phyloP scores from a whole-genome alignment of 2,888 invertebrate species.

The Encarsia formosa region DNA sequence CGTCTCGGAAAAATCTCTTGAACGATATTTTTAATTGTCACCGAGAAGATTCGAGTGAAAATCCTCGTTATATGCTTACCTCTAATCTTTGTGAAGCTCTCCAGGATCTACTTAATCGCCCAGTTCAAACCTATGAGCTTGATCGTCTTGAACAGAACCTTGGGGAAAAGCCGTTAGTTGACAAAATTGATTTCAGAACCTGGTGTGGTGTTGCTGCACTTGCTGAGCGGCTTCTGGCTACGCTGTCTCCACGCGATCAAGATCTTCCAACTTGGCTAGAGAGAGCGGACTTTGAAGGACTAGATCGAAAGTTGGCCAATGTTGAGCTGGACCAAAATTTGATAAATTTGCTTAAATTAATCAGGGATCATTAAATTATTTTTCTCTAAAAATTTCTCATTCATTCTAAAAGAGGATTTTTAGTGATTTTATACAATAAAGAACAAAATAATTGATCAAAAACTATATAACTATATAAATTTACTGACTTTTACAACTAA shows the following conservation, averaged over 20 bases:
- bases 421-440: too few species aligned
- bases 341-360: too few species aligned
- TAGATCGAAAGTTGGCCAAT: conserved; percentile 38
- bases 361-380: too few species aligned
- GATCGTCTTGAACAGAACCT: conserved; percentile 53
- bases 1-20: conserved; percentile 41
- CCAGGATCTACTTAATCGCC: conserved; percentile 62
- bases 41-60: conserved; percentile 38
- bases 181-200: conserved; percentile 68
- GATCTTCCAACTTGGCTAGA: conserved; percentile 59
- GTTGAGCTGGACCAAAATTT: too few species aligned
- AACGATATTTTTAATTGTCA: conserved; percentile 38
- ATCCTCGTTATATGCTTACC: conserved; percentile 33
- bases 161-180: conserved; percentile 40
- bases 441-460: too few species aligned
- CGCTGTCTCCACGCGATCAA: conserved; percentile 56
- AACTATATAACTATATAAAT: too few species aligned
- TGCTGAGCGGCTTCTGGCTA: conserved; percentile 67
- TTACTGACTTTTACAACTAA: too few species aligned
- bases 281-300: conserved; percentile 40
- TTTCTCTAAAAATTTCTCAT: too few species aligned
- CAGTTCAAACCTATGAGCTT: conserved; percentile 55
- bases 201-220: conserved; percentile 79
- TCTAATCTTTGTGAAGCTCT: conserved; percentile 44
- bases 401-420: too few species aligned